phyloP scores from a whole-genome alignment of 1,140 invertebrate genomes.

The Euwallacea fornicatus region DNA sequence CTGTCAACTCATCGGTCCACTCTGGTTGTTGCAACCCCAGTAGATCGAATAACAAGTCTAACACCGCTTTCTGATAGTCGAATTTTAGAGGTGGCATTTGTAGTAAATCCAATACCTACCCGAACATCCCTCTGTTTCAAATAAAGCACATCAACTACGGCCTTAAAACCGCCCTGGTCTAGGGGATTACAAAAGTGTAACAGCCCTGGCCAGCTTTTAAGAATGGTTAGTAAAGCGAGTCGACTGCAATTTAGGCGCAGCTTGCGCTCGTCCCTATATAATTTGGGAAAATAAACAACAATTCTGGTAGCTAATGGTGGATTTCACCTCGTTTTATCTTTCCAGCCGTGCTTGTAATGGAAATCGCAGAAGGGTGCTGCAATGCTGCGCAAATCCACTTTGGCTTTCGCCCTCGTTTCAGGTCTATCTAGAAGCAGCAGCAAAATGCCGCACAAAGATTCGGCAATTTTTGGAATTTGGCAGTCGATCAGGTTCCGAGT shows the following conservation, averaged over 20 bases:
- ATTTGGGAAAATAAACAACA: not conserved
- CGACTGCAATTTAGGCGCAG: constrained; percentile 81
- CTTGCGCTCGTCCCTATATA: constrained; percentile 75
- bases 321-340: constrained; percentile 48
- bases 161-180: constrained; percentile 72
- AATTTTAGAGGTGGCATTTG: constrained; percentile 18
- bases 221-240: constrained; percentile 77
- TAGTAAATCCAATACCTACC: constrained; percentile 59
- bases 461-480: constrained; percentile 75
- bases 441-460: constrained; percentile 84
- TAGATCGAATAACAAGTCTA: constrained; percentile 89
- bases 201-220: constrained; percentile 88
- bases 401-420: constrained; percentile 70
- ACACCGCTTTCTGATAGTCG: constrained; percentile 67
- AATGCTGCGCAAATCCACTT: constrained; percentile 77
- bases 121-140: constrained; percentile 85
- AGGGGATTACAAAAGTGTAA: constrained; percentile 81
- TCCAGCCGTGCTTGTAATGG: constrained; percentile 65
- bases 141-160: constrained; percentile 85
- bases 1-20: constrained; percentile 89
- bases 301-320: not conserved
- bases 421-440: constrained; percentile 86
- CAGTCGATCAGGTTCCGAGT: constrained; percentile 80
- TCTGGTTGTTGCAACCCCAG: constrained; percentile 81
- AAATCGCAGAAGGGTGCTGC: constrained; percentile 92